Evolutionary conservation across 2,113 vertebrate species (phyloP), one percentile per base, ranked within the genome.

Genomic region (Oenanthe melanoleuca): DNA sequence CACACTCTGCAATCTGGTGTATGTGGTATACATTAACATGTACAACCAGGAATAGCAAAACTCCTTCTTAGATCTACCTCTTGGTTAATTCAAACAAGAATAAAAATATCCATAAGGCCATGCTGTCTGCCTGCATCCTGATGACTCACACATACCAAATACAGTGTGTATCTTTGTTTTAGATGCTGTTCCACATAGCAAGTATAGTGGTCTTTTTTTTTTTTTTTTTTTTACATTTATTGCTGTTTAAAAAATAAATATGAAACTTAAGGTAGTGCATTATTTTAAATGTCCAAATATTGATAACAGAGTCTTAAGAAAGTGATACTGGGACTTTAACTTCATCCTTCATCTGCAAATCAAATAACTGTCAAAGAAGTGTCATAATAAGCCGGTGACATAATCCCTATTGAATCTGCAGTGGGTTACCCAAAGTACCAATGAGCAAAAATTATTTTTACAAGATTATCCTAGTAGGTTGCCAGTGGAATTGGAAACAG

Each of bases 21-120:
- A 33, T 64, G 69, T 85, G 81, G 75, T 71, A 22, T n/a, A 38
- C 1, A 5, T 80, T 60, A 37, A 56, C 4, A 14, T 50, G 14
- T 38, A 50, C 22, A 88, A 82, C 65, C 55, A 70, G 75, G 50
- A 96, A 61, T 8, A 86, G 49, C 61, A 87, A 55, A 88, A 59
- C 29, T 60, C 20, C 12, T 45, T 52, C 67, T 88, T 83, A 81
- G 55, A 23, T 85, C 59, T 93, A 40, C 60, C 70, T 69, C 75
- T 65, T 11, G 26, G 42, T 71, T 93, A 69, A 92, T 92, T 88
- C 53, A 90, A 95, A 86, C 16, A 44, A 56, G 77, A 95, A 92
- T 57, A 55, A 90, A 96, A 97, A 82, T 85, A 84, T 56, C 67
- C 0, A 0, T 31, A 57, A 67, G 56, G 45, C 42, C 23, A 4